Percentiles rank a stretch among this genome's conserved stretches.
These are phyloP conservation scores for Harpegnathos saltator DNA, from an alignment of 1,140 invertebrate species.

Conservation along the genomic window DNA sequence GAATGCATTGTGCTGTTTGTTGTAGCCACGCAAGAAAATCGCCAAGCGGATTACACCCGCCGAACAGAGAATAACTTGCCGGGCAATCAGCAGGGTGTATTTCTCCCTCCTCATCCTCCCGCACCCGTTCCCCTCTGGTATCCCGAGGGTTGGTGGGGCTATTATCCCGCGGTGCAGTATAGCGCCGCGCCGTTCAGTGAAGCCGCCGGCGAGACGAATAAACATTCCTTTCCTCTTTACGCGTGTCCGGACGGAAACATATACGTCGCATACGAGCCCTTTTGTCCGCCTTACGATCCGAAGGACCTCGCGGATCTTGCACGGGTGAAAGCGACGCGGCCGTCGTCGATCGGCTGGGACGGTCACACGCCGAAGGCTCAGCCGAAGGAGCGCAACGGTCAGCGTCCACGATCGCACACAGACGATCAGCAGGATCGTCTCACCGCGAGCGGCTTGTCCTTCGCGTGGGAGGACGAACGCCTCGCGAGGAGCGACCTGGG, in stretches of 20 bases:
- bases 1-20: constrained; percentile 85
- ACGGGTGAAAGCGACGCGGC: neutral
- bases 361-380: too few species aligned
- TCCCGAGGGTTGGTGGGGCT: constrained; percentile 78
- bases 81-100: constrained; percentile 82
- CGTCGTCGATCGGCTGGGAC: neutral
- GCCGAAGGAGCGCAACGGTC: neutral
- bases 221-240: constrained; percentile 58
- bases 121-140: constrained; percentile 70
- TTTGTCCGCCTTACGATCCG: constrained; percentile 74
- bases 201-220: constrained; percentile 34
- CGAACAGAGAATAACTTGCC: constrained; percentile 81
- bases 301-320: constrained; percentile 25
- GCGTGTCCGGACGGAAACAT: constrained; percentile 66
- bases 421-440: neutral
- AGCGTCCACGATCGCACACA: neutral
- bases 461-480: neutral
- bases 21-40: constrained; percentile 85
- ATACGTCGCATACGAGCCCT: constrained; percentile 61
- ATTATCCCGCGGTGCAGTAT: constrained; percentile 72
- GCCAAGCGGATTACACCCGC: constrained; percentile 83
- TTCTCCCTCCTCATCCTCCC: constrained; percentile 69
- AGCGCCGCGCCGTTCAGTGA: constrained; percentile 44
- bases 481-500: neutral
- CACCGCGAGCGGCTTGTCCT: neutral